Percentiles rank a stretch among this genome's conserved stretches.
These are phyloP conservation scores for Chloropsis hardwickii DNA, from an alignment of 2,113 vertebrate species.

Conservation along the genomic window DNA sequence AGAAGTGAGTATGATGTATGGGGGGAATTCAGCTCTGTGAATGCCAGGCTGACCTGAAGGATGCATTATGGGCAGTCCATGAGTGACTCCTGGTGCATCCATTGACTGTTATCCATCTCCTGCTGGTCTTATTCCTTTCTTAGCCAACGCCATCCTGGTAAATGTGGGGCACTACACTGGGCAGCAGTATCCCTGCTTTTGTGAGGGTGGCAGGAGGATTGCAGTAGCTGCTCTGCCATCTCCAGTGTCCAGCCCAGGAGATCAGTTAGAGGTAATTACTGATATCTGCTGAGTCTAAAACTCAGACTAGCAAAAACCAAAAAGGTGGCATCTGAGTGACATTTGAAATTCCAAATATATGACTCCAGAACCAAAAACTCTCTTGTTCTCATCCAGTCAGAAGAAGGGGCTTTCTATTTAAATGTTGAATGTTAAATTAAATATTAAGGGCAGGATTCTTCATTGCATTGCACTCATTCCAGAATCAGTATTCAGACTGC, in stretches of 20 bases:
- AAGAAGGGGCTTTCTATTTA: not conserved
- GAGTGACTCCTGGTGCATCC: accelerated
- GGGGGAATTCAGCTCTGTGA: not conserved
- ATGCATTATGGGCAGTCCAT: too few species aligned
- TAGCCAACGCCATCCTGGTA: not conserved
- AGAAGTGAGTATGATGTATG: not conserved
- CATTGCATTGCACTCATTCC: not conserved
- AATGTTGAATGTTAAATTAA: not conserved
- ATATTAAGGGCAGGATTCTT: not conserved
- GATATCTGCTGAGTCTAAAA: not conserved
- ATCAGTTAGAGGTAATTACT: not conserved
- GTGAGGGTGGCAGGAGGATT: not conserved
- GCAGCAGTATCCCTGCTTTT: not conserved
- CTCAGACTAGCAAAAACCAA: not conserved
- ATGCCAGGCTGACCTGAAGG: not conserved
- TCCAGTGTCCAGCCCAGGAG: not conserved
- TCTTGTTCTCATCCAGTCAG: not conserved
- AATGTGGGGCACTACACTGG: not conserved
- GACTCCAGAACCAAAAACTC: not conserved
- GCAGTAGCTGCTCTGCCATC: not conserved
- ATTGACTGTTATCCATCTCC: not conserved
- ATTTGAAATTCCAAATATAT: not conserved
- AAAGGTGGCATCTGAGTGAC: not conserved
- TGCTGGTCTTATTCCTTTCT: not conserved
- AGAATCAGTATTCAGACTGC: not conserved